Percentiles rank a stretch among this genome's conserved stretches.
Conservation (phyloP, 1,140 invertebrate genomes). For the Drosophila tropicalis region DNA sequence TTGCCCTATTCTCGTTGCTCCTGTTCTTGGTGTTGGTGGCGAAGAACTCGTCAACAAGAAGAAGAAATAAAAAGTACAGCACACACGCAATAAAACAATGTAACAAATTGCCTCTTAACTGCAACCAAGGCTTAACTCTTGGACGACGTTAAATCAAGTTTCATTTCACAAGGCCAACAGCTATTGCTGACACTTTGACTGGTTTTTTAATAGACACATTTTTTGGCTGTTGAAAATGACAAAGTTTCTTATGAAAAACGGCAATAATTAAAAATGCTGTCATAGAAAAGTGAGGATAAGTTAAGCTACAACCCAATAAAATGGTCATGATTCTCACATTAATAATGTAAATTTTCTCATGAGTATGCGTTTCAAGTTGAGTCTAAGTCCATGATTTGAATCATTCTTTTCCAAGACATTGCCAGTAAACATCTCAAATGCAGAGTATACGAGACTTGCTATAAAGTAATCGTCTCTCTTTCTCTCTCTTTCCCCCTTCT, state of each 20-base stretch:
- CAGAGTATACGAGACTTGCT: too few species aligned
- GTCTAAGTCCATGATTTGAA: too few species aligned
- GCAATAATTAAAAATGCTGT: background rate
- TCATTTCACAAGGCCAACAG: conserved; percentile 46
- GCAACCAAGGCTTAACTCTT: background rate
- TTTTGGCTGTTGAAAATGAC: background rate
- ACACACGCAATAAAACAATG: background rate
- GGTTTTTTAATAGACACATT: background rate
- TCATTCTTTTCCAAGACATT: too few species aligned
- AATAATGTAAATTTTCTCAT: too few species aligned
- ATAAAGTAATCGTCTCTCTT: too few species aligned
- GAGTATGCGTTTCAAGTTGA: too few species aligned
- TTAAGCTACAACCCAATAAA: too few species aligned
- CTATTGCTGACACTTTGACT: conserved; percentile 42
- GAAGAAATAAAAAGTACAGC: conserved; percentile 42
- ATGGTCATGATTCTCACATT: too few species aligned
- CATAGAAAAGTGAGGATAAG: background rate
- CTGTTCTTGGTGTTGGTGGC: background rate
- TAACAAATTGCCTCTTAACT: background rate
- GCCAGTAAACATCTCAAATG: too few species aligned
- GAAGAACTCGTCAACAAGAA: conserved; percentile 35
- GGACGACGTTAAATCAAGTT: conserved; percentile 32
- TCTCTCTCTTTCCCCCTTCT: too few species aligned
- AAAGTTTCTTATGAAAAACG: conserved; percentile 3
- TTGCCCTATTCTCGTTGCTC: background rate